Evolutionary conservation across 2,113 vertebrate species (phyloP).

Genomic region (Erythrolamprus reginae): DNA sequence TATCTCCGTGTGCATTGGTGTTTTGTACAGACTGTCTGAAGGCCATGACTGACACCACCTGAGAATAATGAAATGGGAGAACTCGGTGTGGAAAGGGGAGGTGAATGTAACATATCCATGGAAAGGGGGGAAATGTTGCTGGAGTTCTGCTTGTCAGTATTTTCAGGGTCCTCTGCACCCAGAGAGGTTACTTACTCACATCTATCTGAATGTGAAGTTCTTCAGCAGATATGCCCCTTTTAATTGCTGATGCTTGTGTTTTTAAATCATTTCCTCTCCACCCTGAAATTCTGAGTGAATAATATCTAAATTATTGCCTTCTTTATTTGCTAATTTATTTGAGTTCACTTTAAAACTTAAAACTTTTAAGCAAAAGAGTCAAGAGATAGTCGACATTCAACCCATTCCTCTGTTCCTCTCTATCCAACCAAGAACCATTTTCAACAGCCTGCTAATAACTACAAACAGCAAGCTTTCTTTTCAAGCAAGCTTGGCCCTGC

Average conservation of each 20-base stretch:
- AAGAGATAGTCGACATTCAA: neutral
- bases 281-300: neutral
- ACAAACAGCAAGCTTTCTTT: neutral
- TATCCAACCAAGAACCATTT: rapidly evolving
- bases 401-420: neutral
- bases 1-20: neutral
- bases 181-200: neutral
- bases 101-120: neutral
- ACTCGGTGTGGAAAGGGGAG: neutral
- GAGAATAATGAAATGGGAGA: neutral
- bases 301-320: neutral
- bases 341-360: neutral
- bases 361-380: neutral
- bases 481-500: neutral
- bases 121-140: constrained; percentile 40
- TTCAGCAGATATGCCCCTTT: neutral
- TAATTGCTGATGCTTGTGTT: neutral
- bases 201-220: neutral
- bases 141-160: constrained; percentile 36
- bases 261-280: constrained; percentile 37
- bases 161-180: neutral
- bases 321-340: neutral
- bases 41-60: neutral
- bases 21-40: neutral
- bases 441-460: rapidly evolving